Conservation (phyloP, 1,140 invertebrate genomes). For the Cyrtorhinus lividipennis region DNA sequence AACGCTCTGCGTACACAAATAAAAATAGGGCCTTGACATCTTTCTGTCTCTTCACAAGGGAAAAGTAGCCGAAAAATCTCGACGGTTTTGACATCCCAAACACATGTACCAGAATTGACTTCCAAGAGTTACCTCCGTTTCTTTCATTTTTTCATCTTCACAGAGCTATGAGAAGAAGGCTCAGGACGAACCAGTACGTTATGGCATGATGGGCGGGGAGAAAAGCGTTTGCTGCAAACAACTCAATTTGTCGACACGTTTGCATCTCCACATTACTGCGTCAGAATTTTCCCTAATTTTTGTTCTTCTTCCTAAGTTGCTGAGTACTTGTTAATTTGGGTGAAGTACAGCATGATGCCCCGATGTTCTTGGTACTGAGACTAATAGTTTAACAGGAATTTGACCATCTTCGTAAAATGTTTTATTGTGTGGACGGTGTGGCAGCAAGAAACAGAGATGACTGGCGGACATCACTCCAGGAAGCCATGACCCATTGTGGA, state of each 20-base stretch:
- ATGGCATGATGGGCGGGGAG: neutral
- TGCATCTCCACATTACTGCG: neutral
- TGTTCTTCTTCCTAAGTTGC: neutral
- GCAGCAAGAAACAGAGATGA: too few species aligned
- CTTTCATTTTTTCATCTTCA: neutral
- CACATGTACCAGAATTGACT: neutral
- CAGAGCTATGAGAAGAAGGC: neutral
- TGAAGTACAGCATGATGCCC: neutral
- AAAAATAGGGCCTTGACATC: too few species aligned
- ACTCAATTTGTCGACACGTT: neutral
- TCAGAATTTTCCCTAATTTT: neutral
- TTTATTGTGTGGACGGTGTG: too few species aligned
- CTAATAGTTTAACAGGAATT: neutral
- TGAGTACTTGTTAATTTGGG: neutral
- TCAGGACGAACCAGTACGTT: neutral
- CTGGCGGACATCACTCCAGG: too few species aligned
- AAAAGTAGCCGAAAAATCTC: neutral
- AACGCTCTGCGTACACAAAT: too few species aligned
- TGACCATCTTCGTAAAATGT: too few species aligned
- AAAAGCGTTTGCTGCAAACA: neutral
- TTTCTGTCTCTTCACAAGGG: neutral
- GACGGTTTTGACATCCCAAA: neutral
- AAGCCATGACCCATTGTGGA: too few species aligned
- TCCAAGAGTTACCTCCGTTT: neutral
- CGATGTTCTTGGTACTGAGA: neutral